Evolutionary conservation across 1,140 invertebrate genomes (phyloP), one percentile per base, ranked within the genome.

Genomic region (Chlorops oryzae): DNA sequence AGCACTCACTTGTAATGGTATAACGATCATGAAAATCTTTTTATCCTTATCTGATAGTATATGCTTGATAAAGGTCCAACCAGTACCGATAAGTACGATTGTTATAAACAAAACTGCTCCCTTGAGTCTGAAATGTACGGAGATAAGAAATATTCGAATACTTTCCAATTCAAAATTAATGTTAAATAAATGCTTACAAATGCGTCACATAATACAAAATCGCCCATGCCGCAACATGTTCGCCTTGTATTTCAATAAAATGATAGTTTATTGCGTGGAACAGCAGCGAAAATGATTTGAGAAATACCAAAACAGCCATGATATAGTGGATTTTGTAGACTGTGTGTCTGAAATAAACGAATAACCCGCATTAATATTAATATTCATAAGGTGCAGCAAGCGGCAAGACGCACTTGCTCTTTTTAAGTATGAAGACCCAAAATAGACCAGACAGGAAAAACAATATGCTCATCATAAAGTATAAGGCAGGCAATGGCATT

Each of bases 31-130:
- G 65, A 99, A 98, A n/a, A 99, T 81, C 70, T 95, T 96, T 72
- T 98, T 96, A 62, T 99, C 96, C 55, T 92, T 86, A 55, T 96
- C 92, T 6, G 91, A 90, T 3, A 99, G 75, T 55, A 98, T 92
- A 63, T 98, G 92, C 71, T 99, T 99, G 44, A 99, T 94, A 66
- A 98, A 98, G 22, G 94, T 94, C 92, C 96, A 99, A 2, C 96
- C 96, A 24, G 96, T 96, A 27, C 96, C 96, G 56, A 99, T 92
- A 9, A 99, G 77, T 9, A 98, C 85, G 57, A 99, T 91, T 0
- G 94, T 96, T 34, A 96, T 92, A 69, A 99, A 98, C 32, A 99
- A 74, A 17, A 99, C 81, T 0, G 93, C 90, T 32, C 94, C 93
- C 76, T 93, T 92, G 34, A 96, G 77, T 55, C 81, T 87, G 65